A percentile compares a stretch with the other conserved stretches of the same genome.
phyloP scores from a whole-genome alignment of 2,113 vertebrate genomes.

The Percina caprodes region DNA sequence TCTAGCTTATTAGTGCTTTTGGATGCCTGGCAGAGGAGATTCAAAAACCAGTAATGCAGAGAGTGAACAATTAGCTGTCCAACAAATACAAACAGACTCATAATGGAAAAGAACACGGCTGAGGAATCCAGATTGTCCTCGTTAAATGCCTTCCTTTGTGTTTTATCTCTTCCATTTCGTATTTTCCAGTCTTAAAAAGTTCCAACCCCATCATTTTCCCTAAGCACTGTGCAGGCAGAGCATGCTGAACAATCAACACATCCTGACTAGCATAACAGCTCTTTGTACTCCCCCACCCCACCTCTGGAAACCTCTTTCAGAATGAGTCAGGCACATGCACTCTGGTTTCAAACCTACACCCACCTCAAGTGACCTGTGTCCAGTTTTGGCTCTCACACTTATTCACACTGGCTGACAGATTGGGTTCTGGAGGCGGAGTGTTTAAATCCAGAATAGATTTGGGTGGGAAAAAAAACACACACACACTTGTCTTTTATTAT shows the following conservation, averaged over 20 bases:
- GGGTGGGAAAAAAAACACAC: conserved; percentile 46
- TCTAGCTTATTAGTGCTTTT: conserved; percentile 45
- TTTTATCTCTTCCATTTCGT: conserved; percentile 55
- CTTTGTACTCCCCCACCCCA: conserved; percentile 56
- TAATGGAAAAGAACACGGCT: conserved; percentile 22
- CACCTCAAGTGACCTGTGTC: conserved; percentile 55
- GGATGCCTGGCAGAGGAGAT: conserved; percentile 41
- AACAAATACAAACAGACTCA: conserved; percentile 51
- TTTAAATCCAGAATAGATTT: conserved; percentile 65
- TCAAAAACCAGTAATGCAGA: conserved; percentile 35
- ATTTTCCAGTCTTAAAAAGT: conserved; percentile 62
- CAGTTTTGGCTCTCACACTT: conserved; percentile 60
- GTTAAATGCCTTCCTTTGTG: conserved; percentile 47
- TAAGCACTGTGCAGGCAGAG: conserved; percentile 36
- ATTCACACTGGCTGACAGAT: conserved; percentile 62
- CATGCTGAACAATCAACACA: conserved; percentile 61
- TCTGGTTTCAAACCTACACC: conserved; percentile 49
- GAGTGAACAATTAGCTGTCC: conserved; percentile 41
- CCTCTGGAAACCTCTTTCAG: conserved; percentile 43
- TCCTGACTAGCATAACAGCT: conserved; percentile 62
- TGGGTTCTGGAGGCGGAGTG: conserved; percentile 58
- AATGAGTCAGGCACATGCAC: conserved; percentile 38
- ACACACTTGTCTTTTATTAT: conserved; percentile 65
- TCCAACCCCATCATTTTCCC: conserved; percentile 57
- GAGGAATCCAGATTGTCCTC: conserved; percentile 35